Evolutionary conservation across 2,113 vertebrate species (phyloP).

Genomic region (Sceloporus tristichus): DNA sequence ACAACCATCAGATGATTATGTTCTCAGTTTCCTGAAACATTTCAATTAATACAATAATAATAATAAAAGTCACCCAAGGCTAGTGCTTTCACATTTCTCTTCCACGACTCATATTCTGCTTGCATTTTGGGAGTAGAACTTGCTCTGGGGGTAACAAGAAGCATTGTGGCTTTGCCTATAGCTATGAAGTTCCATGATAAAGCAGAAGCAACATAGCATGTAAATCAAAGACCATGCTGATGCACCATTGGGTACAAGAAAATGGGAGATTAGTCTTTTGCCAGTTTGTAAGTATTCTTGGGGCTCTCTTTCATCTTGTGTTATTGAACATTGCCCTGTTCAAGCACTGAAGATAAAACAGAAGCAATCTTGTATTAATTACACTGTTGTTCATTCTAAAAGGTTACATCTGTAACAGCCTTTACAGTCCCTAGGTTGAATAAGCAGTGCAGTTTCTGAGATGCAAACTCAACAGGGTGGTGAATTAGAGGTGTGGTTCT

Average conservation of each 20-base stretch:
- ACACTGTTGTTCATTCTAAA: no score
- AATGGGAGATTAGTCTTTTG: not conserved
- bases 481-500: not conserved
- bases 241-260: not conserved
- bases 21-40: conserved; percentile 63
- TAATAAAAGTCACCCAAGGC: conserved; percentile 57
- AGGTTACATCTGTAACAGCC: not conserved
- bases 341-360: not conserved
- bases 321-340: not conserved
- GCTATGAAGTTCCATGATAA: conserved; percentile 76
- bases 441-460: not conserved
- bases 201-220: not conserved
- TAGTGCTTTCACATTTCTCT: conserved; percentile 65
- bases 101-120: conserved; percentile 41
- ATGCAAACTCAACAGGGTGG: not conserved
- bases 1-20: conserved; percentile 55
- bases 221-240: not conserved
- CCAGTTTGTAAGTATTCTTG: no score
- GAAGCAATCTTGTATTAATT: not conserved
- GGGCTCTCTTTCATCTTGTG: not conserved
- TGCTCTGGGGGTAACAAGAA: conserved; percentile 57
- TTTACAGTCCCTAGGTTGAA: not conserved
- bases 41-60: conserved; percentile 61
- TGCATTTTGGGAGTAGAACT: conserved; percentile 66
- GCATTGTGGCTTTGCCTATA: conserved; percentile 63